Base-by-base conservation (phyloP, 2,797 vertebrate species). In the Alauda arvensis region DNA sequence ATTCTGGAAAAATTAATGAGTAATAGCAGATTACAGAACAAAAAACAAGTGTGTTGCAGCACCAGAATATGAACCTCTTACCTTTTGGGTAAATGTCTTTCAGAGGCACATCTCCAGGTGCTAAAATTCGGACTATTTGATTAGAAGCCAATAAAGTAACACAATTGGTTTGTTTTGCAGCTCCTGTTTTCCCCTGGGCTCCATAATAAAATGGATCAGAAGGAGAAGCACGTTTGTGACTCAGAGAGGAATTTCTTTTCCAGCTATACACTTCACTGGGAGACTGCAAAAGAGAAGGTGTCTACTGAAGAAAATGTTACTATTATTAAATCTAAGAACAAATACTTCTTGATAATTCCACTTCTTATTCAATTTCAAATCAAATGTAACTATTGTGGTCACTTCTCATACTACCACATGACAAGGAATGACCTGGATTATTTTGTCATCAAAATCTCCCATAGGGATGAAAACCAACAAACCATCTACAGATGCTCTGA, bases 221-320 rank as follows among this genome's bases (percentile, higher is more conserved):
- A 60, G 93, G 68, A 42, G 78, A 83, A 45, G 89, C 87, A 33
- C 33, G 94, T 79, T 94, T 91, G 33, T 34, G 91, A 12, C 96
- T 96, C 57, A 99, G 93, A 53, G 97, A 92, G 1, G 96, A 95
- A 6, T 93, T 94, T 91, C 99, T 98, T 89, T 95, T 98, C 94
- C 98, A 99, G 96, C 97, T 98, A 94, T 99, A 99, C 51, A 99
- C 98, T 96, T 99, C 98, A 89, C 97, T 99, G 57, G 98, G 98
- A 56, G 99, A 99, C 99, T 99, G 93, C n/a, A 83, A 76, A 62
- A 85, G 52, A 94, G 16, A 83, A 69, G 7, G 14, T 86, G 4
- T 45, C 18, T n/a, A 56, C 20, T 80, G 56, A 89, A 69, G 26
- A 88, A 67, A 85, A 60, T 0, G 0, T 28, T 34, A n/a, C 40